phyloP scores from a whole-genome alignment of 2,113 vertebrate genomes.

The Callospermophilus lateralis region DNA sequence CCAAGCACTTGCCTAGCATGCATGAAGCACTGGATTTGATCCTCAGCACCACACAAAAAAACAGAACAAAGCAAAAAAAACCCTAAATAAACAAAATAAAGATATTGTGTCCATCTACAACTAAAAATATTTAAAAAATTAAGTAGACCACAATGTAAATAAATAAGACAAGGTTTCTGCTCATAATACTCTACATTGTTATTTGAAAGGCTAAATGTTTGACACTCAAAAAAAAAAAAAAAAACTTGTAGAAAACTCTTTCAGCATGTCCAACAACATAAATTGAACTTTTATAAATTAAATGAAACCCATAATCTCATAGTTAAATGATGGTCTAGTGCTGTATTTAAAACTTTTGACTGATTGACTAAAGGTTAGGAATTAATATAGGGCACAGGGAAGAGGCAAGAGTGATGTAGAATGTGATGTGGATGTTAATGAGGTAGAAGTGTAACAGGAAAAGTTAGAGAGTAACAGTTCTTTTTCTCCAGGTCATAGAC shows the following conservation, averaged over 20 bases:
- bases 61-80: too few species aligned
- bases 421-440: neutral
- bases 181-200: neutral
- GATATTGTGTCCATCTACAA: too few species aligned
- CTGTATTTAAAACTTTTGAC: neutral
- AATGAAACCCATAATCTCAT: neutral
- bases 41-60: too few species aligned
- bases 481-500: neutral
- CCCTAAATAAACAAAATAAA: too few species aligned
- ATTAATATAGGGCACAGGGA: neutral
- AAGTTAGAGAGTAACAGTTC: neutral
- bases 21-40: too few species aligned
- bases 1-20: neutral
- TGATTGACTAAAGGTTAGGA: neutral
- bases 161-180: neutral
- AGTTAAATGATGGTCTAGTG: neutral
- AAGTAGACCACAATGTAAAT: neutral
- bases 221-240: neutral
- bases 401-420: neutral
- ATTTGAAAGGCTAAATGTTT: slow-evolving; percentile 26
- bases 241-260: neutral
- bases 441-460: neutral
- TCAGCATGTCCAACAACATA: neutral
- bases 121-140: neutral
- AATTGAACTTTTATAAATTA: slow-evolving; percentile 12